Evolutionary conservation across 2,113 vertebrate species (phyloP).

Genomic region (pig (Sus scrofa)): DNA sequence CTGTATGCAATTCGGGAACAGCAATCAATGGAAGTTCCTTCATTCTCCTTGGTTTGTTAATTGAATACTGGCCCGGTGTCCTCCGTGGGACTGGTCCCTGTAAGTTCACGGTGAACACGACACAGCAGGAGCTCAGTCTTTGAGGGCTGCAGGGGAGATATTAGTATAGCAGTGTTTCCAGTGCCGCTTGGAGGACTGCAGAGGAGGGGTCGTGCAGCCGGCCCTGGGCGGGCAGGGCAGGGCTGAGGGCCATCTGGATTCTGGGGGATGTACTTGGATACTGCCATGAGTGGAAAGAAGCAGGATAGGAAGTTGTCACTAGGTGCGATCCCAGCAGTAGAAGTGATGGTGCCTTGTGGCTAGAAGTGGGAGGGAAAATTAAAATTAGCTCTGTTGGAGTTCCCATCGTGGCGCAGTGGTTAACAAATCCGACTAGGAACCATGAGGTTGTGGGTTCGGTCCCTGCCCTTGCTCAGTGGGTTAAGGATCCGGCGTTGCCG

Average conservation of each 20-base stretch:
- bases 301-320: not conserved
- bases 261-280: fast-evolving
- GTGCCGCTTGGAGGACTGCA: not conserved
- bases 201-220: not conserved
- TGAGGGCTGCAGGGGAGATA: not conserved
- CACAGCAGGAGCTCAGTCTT: fast-evolving
- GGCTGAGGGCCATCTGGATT: fast-evolving
- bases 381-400: not conserved
- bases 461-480: too few species aligned
- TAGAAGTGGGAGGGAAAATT: too few species aligned
- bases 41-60: not conserved
- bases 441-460: too few species aligned
- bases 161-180: too few species aligned
- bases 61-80: fast-evolving
- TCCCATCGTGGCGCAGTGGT: too few species aligned
- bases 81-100: not conserved
- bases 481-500: too few species aligned
- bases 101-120: not conserved
- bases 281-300: fast-evolving
- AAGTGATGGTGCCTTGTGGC: not conserved
- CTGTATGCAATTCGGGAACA: not conserved
- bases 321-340: too few species aligned
- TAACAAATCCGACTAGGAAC: too few species aligned
- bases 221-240: not conserved
- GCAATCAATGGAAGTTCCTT: not conserved